phyloP scores from a whole-genome alignment of 2,888 invertebrate genomes.

The Eupithecia tripunctaria region DNA sequence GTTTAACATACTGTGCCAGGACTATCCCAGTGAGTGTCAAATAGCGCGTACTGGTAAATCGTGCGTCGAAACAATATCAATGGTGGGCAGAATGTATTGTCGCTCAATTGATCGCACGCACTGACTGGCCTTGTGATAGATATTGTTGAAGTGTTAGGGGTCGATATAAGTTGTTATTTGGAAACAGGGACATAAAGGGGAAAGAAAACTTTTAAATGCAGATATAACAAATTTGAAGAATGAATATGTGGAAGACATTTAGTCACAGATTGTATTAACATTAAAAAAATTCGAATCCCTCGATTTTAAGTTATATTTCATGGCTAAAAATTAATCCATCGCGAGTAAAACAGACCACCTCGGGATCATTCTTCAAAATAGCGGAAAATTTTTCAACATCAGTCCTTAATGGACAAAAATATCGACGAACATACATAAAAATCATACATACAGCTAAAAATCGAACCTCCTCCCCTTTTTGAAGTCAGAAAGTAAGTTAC shows the following conservation, averaged over 20 bases:
- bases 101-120: constrained; percentile 71
- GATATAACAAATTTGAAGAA: neutral
- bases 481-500: neutral
- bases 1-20: constrained; percentile 41
- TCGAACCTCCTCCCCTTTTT: too few relatives aligned
- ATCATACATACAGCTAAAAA: too few relatives aligned
- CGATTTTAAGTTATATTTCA: too few relatives aligned
- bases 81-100: constrained; percentile 71
- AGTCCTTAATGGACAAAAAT: too few relatives aligned
- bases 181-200: neutral
- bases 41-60: constrained; percentile 81
- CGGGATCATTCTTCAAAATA: too few relatives aligned
- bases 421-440: too few relatives aligned
- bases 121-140: constrained; percentile 51
- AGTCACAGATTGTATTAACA: too few relatives aligned
- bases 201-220: neutral
- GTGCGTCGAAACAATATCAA: constrained; percentile 78
- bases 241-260: neutral
- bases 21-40: constrained; percentile 69
- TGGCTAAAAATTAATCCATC: too few relatives aligned
- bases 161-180: neutral
- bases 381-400: too few relatives aligned
- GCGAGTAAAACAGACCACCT: too few relatives aligned
- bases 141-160: constrained; percentile 14
- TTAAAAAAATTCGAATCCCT: too few relatives aligned